phyloP scores from a whole-genome alignment of 2,888 invertebrate species.

The Hololepta plana region DNA sequence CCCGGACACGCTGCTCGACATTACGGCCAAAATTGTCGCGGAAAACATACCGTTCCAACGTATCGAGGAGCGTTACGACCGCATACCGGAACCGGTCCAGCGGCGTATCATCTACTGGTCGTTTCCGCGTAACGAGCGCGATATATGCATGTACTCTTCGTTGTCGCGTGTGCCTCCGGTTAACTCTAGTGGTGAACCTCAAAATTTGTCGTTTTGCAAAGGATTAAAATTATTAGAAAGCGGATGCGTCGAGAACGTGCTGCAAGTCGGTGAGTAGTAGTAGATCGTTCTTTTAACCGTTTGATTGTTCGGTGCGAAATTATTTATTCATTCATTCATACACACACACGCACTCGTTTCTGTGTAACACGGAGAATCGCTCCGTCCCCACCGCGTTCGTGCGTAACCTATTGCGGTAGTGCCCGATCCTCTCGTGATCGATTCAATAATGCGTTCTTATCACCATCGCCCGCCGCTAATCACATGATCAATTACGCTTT shows the following conservation, averaged over 20 bases:
- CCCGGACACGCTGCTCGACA: slow-evolving; percentile 63
- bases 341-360: too few relatives aligned
- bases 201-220: slow-evolving; percentile 71
- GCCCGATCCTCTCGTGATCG: too few relatives aligned
- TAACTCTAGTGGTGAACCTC: slow-evolving; percentile 37
- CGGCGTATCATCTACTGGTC: slow-evolving; percentile 77
- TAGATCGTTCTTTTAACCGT: background rate
- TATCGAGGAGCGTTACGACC: slow-evolving; percentile 71
- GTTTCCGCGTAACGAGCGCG: slow-evolving; percentile 71
- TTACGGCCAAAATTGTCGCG: slow-evolving; percentile 68
- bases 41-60: slow-evolving; percentile 72
- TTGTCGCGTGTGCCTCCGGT: slow-evolving; percentile 38
- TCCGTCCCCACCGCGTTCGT: too few relatives aligned
- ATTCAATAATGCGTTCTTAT: too few relatives aligned
- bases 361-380: too few relatives aligned
- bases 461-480: too few relatives aligned
- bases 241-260: slow-evolving; percentile 67
- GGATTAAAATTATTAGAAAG: slow-evolving; percentile 68
- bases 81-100: slow-evolving; percentile 79
- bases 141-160: slow-evolving; percentile 81
- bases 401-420: too few relatives aligned
- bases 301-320: too few relatives aligned
- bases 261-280: slow-evolving; percentile 74
- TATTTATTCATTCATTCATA: too few relatives aligned
- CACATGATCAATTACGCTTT: too few relatives aligned